A percentile compares a stretch with the other conserved stretches of the same genome.
Evolutionary conservation across 2,113 vertebrate species (phyloP).

Genomic region (Colaptes auratus): DNA sequence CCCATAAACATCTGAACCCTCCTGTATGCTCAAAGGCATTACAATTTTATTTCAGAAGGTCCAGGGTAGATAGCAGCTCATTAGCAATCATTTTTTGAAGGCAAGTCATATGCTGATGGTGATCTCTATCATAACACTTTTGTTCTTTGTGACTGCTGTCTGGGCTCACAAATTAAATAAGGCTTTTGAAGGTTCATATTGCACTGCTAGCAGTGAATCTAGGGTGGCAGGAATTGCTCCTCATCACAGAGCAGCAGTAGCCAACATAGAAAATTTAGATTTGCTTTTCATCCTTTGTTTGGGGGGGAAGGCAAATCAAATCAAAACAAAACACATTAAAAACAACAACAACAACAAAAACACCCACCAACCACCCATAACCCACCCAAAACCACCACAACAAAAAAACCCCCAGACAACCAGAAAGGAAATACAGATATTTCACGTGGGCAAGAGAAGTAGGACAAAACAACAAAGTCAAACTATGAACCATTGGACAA

Average conservation of each 20-base stretch:
- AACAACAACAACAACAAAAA: too few relatives aligned
- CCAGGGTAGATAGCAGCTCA: neutral
- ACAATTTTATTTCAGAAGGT: neutral
- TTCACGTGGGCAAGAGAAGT: neutral
- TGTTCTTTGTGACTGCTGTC: neutral
- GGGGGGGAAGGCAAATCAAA: too few relatives aligned
- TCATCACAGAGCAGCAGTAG: neutral
- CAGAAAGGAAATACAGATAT: neutral
- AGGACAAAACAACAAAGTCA: neutral
- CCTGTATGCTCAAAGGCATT: neutral
- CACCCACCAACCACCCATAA: too few relatives aligned
- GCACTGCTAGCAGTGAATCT: neutral
- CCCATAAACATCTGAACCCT: neutral
- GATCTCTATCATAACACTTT: neutral
- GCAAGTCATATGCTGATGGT: neutral
- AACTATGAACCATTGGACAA: neutral
- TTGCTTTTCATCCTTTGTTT: neutral
- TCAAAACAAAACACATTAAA: too few relatives aligned
- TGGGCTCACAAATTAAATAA: neutral
- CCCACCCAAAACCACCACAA: too few relatives aligned
- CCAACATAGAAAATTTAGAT: neutral
- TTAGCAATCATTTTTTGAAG: conserved; percentile 9
- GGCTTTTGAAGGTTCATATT: neutral
- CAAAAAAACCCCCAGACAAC: too few relatives aligned
- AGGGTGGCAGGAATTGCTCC: neutral